Evolutionary conservation across 2,888 invertebrate genomes (phyloP).

Genomic region (Sipunculus nudus): DNA sequence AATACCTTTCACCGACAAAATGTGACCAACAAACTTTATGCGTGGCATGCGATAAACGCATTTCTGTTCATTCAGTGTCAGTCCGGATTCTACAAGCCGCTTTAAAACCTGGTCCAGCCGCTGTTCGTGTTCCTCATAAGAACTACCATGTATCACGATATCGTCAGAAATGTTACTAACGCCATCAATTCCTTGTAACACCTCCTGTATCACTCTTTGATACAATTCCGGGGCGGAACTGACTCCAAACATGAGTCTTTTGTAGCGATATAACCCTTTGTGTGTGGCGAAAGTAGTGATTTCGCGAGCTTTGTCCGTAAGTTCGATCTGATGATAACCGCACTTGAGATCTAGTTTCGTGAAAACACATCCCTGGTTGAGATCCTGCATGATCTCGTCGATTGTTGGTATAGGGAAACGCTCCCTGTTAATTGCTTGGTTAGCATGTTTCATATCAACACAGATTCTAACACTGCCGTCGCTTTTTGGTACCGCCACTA

Average conservation of each 20-base stretch:
- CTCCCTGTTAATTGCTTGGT: conserved; percentile 29
- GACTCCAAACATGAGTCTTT: conserved; percentile 18
- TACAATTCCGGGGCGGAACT: conserved; percentile 19
- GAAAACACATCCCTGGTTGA: conserved; percentile 8
- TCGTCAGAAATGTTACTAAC: conserved; percentile 15
- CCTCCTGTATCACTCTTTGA: conserved; percentile 10
- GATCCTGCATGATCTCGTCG: conserved; percentile 14
- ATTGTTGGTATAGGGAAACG: conserved; percentile 28
- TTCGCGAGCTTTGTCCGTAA: conserved; percentile 5
- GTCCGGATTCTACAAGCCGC: conserved; percentile 9
- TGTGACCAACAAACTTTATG: conserved; percentile 17
- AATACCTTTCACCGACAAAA: conserved; percentile 2
- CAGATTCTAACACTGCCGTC: conserved; percentile 23
- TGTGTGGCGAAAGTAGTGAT: conserved; percentile 21
- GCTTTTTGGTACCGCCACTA: conserved; percentile 31
- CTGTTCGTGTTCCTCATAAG: conserved; percentile 3
- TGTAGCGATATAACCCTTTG: conserved; percentile 15
- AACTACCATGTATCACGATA: background rate
- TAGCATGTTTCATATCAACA: conserved; percentile 32
- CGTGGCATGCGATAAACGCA: background rate
- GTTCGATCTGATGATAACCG: conserved; percentile 20
- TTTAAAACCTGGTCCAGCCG: conserved; percentile 19
- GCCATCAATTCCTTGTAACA: conserved; percentile 10
- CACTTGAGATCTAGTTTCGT: conserved; percentile 14
- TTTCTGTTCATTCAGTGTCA: conserved; percentile 6